These are phyloP conservation scores for Nemurella pictetii DNA, from an alignment of 2,888 invertebrate species.

Conservation along the genomic window DNA sequence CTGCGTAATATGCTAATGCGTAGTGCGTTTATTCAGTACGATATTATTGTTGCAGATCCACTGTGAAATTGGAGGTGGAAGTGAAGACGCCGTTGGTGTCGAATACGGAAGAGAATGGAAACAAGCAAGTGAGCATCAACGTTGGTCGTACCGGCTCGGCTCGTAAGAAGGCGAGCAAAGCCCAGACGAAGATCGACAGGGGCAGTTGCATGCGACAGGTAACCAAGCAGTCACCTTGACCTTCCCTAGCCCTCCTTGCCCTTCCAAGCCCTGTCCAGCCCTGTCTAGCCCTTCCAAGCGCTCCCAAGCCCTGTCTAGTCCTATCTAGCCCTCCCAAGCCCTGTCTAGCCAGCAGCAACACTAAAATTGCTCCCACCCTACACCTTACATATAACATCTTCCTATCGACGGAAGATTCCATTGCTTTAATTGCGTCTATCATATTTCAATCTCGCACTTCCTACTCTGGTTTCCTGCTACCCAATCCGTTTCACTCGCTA, in stretches of 20 bases:
- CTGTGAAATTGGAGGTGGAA: slow-evolving; percentile 36
- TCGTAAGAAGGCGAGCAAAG: slow-evolving; percentile 5
- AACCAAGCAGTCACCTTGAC: too few species aligned
- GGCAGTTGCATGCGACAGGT: slow-evolving; percentile 39
- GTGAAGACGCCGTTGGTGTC: slow-evolving; percentile 38
- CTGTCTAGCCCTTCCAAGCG: too few species aligned
- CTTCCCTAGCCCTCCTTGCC: too few species aligned
- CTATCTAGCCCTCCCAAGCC: too few species aligned
- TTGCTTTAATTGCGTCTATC: neutral
- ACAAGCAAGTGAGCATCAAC: slow-evolving; percentile 25
- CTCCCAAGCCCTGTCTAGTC: too few species aligned
- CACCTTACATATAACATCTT: too few species aligned
- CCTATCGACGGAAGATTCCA: too few species aligned
- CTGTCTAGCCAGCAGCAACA: too few species aligned
- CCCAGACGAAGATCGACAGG: slow-evolving; percentile 30
- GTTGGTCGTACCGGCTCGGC: neutral
- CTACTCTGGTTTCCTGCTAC: neutral
- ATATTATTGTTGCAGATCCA: slow-evolving; percentile 32
- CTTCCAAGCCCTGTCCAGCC: too few species aligned
- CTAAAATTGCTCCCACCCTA: too few species aligned
- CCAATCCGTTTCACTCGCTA: neutral
- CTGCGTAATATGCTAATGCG: neutral
- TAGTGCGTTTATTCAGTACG: too few species aligned
- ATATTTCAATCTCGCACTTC: neutral
- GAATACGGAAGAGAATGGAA: too few species aligned